Base-by-base conservation (phyloP, 2,888 invertebrate species). In the Nomada ruficornis region DNA sequence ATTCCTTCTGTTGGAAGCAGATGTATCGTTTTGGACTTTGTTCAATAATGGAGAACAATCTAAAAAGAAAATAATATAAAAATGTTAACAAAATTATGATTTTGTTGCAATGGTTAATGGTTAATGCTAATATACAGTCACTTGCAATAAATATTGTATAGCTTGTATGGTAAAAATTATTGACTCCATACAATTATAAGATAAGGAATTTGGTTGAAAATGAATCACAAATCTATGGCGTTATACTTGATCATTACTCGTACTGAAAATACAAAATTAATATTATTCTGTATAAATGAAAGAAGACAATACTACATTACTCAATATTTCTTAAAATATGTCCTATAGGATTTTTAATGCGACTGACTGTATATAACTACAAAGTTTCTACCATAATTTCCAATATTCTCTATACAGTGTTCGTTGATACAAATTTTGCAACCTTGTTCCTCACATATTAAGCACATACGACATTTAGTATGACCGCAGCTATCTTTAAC, bases 401-500 rank as follows among this genome's bases (percentile, higher is more conserved):
- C 84, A 67, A 82, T 80, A 60, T 57, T 81, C 52, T 82, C 77
- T 67, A 83, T 68, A 13, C 47, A 77, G 20, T 76, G 73, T 65
- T 84, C 71, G 36, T 71, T 83, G 18, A 83, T 79, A 90, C 96
- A 96, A 85, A 95, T 95, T 83, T 94, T 93, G 90, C 97, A 97
- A 18, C 96, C 96, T 54, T 95, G 94, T 86, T 95, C 96, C 91
- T 97, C 97, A 26, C 95, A 94, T 50, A 97, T 91, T 60, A 97
- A 94, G 91, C 97, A 97, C 84, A 95, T 94, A 88, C 97, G 96
- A 93, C 97, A 97, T 94, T 97, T 97, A 74, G 95, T 95, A 92
- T 97, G 97, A 3, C 97, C 97, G 93, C 97, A 97, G 67, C 95
- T 95, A 91, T 97, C 97, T 69, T 96, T 96, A 20, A 97, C 96